Percentiles rank a stretch among this genome's conserved stretches.
These are phyloP conservation scores for Tipula helvola DNA, from an alignment of 2,888 invertebrate genomes.

Conservation along the genomic window DNA sequence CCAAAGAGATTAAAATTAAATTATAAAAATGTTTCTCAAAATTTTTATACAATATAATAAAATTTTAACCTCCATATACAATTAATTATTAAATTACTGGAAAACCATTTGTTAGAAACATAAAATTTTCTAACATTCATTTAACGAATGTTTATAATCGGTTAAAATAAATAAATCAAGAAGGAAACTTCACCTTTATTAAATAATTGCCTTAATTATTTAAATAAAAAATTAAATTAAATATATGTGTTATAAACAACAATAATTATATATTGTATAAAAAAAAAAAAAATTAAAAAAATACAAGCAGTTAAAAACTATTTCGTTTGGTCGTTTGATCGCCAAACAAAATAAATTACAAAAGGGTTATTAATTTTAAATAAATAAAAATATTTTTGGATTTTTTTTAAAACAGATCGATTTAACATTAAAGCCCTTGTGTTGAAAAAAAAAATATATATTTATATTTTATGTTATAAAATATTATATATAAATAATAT, in stretches of 20 bases:
- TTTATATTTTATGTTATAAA: background rate
- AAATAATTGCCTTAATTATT: conserved; percentile 13
- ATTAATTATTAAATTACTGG: background rate
- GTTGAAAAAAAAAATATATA: conserved; percentile 17
- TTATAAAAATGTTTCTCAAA: background rate
- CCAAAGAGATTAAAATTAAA: background rate
- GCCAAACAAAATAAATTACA: conserved; percentile 18
- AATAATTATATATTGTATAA: background rate
- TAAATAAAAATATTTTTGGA: background rate
- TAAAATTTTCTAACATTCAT: background rate
- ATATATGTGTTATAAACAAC: background rate
- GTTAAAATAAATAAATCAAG: conserved; percentile 19
- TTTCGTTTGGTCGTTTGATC: conserved; percentile 7
- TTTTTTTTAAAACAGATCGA: conserved; percentile 15
- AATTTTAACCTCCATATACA: background rate
- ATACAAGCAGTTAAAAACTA: background rate
- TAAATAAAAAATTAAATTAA: conserved; percentile 11
- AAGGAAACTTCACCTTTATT: conserved; percentile 42
- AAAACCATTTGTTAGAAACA: background rate
- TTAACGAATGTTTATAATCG: conserved; percentile 14
- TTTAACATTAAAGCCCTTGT: conserved; percentile 20
- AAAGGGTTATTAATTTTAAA: conserved; percentile 13
- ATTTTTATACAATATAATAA: background rate
- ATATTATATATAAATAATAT: background rate
- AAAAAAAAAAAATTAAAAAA: background rate